phyloP scores from a whole-genome alignment of 2,888 invertebrate genomes.

The Abrostola triplasia region DNA sequence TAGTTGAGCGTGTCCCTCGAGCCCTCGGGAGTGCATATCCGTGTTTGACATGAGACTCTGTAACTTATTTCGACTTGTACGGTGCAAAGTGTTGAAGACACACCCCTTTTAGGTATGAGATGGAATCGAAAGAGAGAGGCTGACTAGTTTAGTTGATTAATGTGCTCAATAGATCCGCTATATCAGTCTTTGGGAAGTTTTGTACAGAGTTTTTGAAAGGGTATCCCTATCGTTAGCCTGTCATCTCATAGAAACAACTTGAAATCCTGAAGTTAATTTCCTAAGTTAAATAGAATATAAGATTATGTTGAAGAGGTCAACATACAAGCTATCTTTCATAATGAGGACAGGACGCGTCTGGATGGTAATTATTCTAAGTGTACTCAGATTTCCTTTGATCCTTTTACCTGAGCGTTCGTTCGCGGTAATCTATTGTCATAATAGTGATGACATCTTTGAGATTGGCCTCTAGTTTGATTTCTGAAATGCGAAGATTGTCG shows the following conservation, averaged over 20 bases:
- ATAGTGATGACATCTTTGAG: no score
- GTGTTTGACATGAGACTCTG: constrained; percentile 82
- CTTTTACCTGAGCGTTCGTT: no score
- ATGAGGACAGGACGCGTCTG: no score
- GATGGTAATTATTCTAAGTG: no score
- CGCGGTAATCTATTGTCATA: no score
- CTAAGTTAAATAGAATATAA: no score
- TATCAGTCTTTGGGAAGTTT: constrained; percentile 5
- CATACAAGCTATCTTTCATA: no score
- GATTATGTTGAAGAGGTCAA: no score
- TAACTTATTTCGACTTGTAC: constrained; percentile 79
- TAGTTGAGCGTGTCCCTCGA: constrained; percentile 64
- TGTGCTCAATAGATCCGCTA: constrained; percentile 31
- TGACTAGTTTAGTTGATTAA: constrained; percentile 30
- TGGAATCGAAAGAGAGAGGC: constrained; percentile 44
- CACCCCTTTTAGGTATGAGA: constrained; percentile 63
- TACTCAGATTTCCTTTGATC: no score
- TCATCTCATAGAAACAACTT: neutral
- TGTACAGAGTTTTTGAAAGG: neutral
- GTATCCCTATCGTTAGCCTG: neutral
- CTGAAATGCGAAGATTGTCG: no score
- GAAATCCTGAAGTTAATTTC: no score
- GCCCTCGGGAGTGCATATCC: constrained; percentile 83
- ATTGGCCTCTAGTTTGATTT: no score
- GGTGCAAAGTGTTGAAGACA: constrained; percentile 65